phyloP scores from a whole-genome alignment of 2,888 invertebrate species.

The Mythimna pallens region DNA sequence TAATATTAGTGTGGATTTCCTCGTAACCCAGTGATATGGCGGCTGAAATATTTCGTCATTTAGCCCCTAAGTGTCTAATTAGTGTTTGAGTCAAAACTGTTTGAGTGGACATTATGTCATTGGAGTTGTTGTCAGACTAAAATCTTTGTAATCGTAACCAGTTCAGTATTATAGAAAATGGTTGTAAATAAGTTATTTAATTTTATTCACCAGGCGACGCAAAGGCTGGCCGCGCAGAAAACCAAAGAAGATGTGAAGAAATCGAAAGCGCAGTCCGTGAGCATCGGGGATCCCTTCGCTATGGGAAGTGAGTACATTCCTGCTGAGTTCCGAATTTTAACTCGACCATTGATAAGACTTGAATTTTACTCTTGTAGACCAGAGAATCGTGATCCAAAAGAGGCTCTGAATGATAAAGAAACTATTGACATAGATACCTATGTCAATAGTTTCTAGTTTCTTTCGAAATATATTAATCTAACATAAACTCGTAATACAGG shows the following conservation, averaged over 20 bases:
- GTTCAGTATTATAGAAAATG: neutral
- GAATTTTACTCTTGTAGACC: neutral
- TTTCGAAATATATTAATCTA: neutral
- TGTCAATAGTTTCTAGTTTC: too few relatives aligned
- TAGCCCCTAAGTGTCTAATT: too few relatives aligned
- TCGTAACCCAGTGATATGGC: neutral
- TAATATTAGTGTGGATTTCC: neutral
- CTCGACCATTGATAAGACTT: neutral
- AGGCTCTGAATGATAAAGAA: neutral
- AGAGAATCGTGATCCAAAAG: neutral
- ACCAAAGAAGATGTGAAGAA: conserved; percentile 97
- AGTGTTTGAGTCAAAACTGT: neutral
- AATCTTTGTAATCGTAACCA: neutral
- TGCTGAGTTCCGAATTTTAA: neutral
- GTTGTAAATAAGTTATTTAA: neutral
- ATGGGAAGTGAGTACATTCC: conserved; percentile 77
- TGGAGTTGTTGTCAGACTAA: too few relatives aligned
- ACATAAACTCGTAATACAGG: neutral
- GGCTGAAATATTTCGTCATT: neutral
- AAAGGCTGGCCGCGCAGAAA: conserved; percentile 96
- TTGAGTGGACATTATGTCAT: neutral
- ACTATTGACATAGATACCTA: neutral
- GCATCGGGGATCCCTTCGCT: conserved; percentile 90
- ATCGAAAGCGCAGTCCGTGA: conserved; percentile 91
- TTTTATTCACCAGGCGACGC: conserved; percentile 91